Conservation (phyloP, 2,888 invertebrate genomes). For the Ectemnius lituratus region DNA sequence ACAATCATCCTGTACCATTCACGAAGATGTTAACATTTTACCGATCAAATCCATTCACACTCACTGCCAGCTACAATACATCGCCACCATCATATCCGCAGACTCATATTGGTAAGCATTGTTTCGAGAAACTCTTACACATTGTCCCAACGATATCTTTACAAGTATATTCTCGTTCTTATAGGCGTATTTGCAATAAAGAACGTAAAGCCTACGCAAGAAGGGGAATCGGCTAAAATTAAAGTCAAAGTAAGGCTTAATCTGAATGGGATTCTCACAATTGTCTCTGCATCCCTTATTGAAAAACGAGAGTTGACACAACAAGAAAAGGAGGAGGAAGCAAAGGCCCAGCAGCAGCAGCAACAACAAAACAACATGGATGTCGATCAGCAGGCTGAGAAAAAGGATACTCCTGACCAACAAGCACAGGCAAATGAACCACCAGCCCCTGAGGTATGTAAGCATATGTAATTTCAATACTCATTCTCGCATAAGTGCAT, state of each 20-base stretch:
- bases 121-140: background rate
- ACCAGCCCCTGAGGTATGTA: conserved; percentile 72
- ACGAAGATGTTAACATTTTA: conserved; percentile 96
- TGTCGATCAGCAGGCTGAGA: conserved; percentile 63
- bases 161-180: conserved; percentile 15
- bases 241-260: conserved; percentile 98
- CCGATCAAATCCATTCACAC: conserved; percentile 91
- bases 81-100: conserved; percentile 86
- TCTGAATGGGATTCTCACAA: conserved; percentile 93
- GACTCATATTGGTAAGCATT: conserved; percentile 85
- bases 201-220: conserved; percentile 90
- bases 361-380: conserved; percentile 65
- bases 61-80: conserved; percentile 91
- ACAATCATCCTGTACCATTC: conserved; percentile 94
- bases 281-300: conserved; percentile 91
- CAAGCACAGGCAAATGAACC: conserved; percentile 75
- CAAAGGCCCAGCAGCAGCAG: conserved; percentile 71
- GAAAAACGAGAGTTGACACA: conserved; percentile 81
- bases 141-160: background rate
- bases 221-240: conserved; percentile 95
- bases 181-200: conserved; percentile 87
- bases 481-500: background rate
- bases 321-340: conserved; percentile 75
- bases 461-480: background rate
- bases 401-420: conserved; percentile 73